A percentile compares a stretch with the other conserved stretches of the same genome.
Evolutionary conservation across 2,113 vertebrate species (phyloP).

Genomic region (Athene cunicularia): DNA sequence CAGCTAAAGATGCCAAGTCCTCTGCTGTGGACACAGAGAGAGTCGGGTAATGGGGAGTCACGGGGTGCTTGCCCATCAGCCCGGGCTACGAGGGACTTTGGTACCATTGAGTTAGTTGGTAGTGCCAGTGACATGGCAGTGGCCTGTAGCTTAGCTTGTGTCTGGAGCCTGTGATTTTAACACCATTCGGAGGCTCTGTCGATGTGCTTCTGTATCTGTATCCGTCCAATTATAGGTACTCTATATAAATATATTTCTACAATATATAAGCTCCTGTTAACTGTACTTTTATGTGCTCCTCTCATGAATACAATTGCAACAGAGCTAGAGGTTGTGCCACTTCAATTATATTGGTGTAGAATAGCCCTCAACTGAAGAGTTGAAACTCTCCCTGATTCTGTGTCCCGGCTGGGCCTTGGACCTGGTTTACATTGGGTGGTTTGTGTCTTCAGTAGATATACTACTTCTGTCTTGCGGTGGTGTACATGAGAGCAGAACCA

Average conservation of each 20-base stretch:
- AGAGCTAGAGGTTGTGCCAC: not conserved
- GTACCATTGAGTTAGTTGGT: not conserved
- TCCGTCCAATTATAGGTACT: not conserved
- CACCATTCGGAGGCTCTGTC: not conserved
- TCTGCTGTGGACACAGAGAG: not conserved
- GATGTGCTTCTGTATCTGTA: not conserved
- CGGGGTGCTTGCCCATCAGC: not conserved
- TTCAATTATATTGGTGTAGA: not conserved
- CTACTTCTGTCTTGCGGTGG: not conserved
- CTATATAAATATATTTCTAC: not conserved
- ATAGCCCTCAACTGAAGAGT: not conserved
- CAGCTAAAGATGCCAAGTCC: not conserved
- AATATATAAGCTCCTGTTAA: not conserved
- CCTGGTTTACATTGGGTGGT: not conserved
- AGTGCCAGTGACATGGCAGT: not conserved
- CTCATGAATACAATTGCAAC: not conserved
- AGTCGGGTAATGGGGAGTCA: not conserved
- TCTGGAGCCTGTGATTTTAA: not conserved
- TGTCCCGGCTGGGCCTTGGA: not conserved
- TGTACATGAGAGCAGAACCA: not conserved
- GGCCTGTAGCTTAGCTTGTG: not conserved
- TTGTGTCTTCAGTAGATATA: slow-evolving; percentile 4
- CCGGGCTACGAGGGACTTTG: not conserved
- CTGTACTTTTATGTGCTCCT: slow-evolving; percentile 1
- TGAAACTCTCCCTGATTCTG: not conserved